Evolutionary conservation across 1,140 invertebrate genomes (phyloP).

Genomic region (Caenorhabditis latens): DNA sequence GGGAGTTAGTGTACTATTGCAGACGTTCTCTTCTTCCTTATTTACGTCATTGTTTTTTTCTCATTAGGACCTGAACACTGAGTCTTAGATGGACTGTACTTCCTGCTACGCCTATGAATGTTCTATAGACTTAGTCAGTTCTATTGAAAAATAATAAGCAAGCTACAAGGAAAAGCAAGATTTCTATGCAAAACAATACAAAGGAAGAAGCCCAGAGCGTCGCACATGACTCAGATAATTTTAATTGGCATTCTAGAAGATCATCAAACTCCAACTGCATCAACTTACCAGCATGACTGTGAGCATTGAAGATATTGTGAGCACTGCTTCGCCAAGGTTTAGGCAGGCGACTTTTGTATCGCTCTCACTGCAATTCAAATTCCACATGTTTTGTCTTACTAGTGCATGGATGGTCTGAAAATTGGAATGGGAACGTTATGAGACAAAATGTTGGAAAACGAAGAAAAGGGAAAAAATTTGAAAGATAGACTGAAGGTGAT

Average conservation of each 20-base stretch:
- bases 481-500: conserved; percentile 2
- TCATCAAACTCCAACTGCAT: neutral
- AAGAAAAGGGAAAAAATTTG: neutral
- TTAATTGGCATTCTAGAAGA: conserved; percentile 36
- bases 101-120: neutral
- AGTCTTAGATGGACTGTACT: neutral
- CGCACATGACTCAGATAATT: conserved; percentile 11
- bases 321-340: conserved; percentile 71
- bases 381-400: conserved; percentile 20
- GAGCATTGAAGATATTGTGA: conserved; percentile 75
- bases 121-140: neutral
- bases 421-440: neutral
- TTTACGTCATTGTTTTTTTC: neutral
- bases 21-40: neutral
- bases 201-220: neutral
- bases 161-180: neutral
- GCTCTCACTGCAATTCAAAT: conserved; percentile 45
- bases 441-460: neutral
- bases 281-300: conserved; percentile 75
- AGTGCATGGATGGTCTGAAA: conserved; percentile 52
- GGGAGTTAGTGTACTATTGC: neutral
- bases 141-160: conserved; percentile 2
- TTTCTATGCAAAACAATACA: neutral
- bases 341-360: conserved; percentile 70
- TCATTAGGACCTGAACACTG: neutral